These are phyloP conservation scores for Acholoe squamosa DNA, from an alignment of 2,888 invertebrate species.

Conservation along the genomic window DNA sequence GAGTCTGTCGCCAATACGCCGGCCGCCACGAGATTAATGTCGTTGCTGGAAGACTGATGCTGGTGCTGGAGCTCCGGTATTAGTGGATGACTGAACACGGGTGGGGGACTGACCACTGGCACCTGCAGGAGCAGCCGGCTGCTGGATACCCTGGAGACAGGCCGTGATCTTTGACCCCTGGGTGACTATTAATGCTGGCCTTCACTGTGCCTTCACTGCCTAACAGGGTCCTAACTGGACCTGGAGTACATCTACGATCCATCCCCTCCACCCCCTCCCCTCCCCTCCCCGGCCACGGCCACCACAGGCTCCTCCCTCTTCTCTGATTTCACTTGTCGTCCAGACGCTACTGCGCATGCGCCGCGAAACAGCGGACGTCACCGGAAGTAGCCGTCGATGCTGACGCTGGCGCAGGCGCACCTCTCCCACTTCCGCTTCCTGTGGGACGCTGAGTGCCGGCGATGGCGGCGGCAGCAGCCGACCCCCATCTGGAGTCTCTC, in stretches of 20 bases:
- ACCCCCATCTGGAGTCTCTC: constrained; percentile 28
- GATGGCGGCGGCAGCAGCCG: constrained; percentile 14
- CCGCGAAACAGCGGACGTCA: background rate
- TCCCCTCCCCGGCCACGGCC: background rate
- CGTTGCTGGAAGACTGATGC: no score
- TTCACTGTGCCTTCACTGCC: background rate
- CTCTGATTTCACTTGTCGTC: background rate
- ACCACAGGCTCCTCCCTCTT: background rate
- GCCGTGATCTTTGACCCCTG: background rate
- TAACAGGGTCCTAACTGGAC: background rate
- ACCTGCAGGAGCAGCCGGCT: no score
- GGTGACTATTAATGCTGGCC: constrained; percentile 2
- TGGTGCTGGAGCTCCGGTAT: no score
- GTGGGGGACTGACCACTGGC: no score
- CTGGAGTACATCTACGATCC: background rate
- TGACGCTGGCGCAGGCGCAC: background rate
- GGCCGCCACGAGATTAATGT: no score
- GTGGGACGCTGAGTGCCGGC: background rate
- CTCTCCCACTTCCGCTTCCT: background rate
- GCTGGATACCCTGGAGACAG: background rate
- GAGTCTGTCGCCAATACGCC: no score
- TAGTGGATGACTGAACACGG: no score
- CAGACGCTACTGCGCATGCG: background rate
- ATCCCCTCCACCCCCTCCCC: constrained; percentile 5
- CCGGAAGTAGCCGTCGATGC: constrained; percentile 36